Conservation (phyloP, 2,888 invertebrate species). For the Periphyllus acericola region DNA sequence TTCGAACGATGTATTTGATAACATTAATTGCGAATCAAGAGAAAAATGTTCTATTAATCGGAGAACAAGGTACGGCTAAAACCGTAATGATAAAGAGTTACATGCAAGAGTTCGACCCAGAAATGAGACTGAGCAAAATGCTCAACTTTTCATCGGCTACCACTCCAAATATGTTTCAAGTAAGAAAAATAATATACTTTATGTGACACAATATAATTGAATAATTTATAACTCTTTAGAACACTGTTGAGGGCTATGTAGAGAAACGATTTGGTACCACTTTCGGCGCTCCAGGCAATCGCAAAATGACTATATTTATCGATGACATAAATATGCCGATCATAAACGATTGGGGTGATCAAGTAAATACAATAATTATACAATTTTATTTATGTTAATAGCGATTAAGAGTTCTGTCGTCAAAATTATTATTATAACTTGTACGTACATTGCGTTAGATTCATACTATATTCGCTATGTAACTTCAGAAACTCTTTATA, state of each 20-base stretch:
- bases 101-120: conserved; percentile 88
- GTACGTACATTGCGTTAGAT: no score
- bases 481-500: no score
- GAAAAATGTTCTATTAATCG: conserved; percentile 83
- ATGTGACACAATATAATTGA: neutral
- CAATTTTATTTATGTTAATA: no score
- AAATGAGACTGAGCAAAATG: conserved; percentile 83
- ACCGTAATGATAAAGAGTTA: conserved; percentile 97
- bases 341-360: conserved; percentile 97
- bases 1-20: conserved; percentile 89
- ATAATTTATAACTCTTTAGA: conserved; percentile 70
- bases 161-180: conserved; percentile 88
- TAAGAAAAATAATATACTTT: conserved; percentile 64
- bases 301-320: conserved; percentile 92
- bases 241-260: conserved; percentile 94
- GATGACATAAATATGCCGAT: conserved; percentile 96
- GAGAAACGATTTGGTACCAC: conserved; percentile 95
- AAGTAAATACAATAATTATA: conserved; percentile 69
- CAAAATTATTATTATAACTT: no score
- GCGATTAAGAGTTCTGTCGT: no score
- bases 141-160: conserved; percentile 97
- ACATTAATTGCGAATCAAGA: conserved; percentile 88
- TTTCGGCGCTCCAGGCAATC: conserved; percentile 93
- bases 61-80: conserved; percentile 96
- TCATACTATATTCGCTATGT: no score